A percentile compares a stretch with the other conserved stretches of the same genome.
Evolutionary conservation across 2,113 vertebrate species (phyloP).

Genomic region (Garra rufa): DNA sequence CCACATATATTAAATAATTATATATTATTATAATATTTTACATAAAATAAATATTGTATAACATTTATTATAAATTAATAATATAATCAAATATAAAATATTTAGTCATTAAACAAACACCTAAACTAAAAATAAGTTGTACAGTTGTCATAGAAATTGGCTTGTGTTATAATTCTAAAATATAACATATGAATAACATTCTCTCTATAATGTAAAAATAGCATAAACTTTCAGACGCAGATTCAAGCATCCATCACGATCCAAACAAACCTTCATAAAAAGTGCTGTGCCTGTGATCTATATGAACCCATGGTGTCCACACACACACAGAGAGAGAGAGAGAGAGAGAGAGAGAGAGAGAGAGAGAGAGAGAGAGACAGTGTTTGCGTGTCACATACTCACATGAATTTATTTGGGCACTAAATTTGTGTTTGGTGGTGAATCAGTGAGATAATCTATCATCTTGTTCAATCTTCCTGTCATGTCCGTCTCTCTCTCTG

Average conservation of each 20-base stretch:
- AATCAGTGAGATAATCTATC: conserved; percentile 29
- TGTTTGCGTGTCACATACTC: background rate
- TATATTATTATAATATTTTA: background rate
- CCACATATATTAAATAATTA: background rate
- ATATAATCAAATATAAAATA: background rate
- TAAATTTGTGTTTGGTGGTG: background rate
- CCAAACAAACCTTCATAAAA: conserved; percentile 1
- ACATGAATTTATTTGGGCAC: background rate
- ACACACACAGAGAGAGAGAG: too few species aligned
- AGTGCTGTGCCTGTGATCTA: background rate
- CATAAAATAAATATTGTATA: background rate
- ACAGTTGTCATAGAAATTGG: background rate
- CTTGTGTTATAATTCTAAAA: background rate
- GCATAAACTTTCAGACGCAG: background rate
- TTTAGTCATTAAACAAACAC: background rate
- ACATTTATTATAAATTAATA: background rate
- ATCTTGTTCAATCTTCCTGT: conserved; percentile 15
- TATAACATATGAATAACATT: background rate
- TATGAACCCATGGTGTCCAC: background rate
- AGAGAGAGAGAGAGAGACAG: too few species aligned
- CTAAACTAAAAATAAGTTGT: background rate
- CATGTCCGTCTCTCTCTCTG: conserved; percentile 15
- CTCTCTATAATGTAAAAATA: background rate
- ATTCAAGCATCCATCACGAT: conserved; percentile 5
- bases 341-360: too few species aligned